These are phyloP conservation scores for Tauraco erythrolophus DNA, from an alignment of 2,113 vertebrate genomes.

Conservation along the genomic window DNA sequence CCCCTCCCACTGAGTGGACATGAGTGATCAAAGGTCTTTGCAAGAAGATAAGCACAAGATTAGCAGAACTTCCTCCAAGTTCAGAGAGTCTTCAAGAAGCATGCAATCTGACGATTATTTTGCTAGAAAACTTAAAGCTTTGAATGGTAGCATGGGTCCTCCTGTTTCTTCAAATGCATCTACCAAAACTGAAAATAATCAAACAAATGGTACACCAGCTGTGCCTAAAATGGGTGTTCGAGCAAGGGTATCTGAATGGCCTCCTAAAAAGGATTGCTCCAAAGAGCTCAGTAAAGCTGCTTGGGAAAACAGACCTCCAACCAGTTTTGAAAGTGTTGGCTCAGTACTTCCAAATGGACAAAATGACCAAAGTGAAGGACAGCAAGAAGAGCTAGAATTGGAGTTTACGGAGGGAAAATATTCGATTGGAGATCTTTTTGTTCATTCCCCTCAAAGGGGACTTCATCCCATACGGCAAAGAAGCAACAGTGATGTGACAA, in stretches of 20 bases:
- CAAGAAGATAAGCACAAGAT: conserved; percentile 84
- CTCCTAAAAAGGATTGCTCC: conserved; percentile 88
- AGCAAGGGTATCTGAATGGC: conserved; percentile 95
- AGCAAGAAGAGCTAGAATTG: conserved; percentile 82
- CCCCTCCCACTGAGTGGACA: conserved; percentile 73
- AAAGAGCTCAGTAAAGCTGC: conserved; percentile 76
- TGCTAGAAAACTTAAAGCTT: conserved; percentile 90
- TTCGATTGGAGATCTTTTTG: conserved; percentile 85
- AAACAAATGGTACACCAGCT: conserved; percentile 88
- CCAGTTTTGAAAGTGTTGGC: conserved; percentile 83
- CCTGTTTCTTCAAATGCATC: conserved; percentile 78
- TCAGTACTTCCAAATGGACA: conserved; percentile 87
- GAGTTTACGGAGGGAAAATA: conserved; percentile 87
- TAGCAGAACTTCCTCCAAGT: conserved; percentile 80
- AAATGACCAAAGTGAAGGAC: conserved; percentile 81
- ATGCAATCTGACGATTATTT: conserved; percentile 97
- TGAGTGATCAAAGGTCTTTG: conserved; percentile 85
- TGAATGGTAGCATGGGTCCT: conserved; percentile 89
- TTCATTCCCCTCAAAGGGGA: conserved; percentile 87
- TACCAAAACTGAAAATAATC: conserved; percentile 81
- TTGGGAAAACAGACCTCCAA: conserved; percentile 85
- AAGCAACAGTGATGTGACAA: conserved; percentile 97
- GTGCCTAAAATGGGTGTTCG: conserved; percentile 98
- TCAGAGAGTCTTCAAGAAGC: conserved; percentile 82
- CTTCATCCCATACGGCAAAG: conserved; percentile 94